These are phyloP conservation scores for Sylvietta virens DNA, from an alignment of 2,113 vertebrate genomes.

Conservation along the genomic window DNA sequence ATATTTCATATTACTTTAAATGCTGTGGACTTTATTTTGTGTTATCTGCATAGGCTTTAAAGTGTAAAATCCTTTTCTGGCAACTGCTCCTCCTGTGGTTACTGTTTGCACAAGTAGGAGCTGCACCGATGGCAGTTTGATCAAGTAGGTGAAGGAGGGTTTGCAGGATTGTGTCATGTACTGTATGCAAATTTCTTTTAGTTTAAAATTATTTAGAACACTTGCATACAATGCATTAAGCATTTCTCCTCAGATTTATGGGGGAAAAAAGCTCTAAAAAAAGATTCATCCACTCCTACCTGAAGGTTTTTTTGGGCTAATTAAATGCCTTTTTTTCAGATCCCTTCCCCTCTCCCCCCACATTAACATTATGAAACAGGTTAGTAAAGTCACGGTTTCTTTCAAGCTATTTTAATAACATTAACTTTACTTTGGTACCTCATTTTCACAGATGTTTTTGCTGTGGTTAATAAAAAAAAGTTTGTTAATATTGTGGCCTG, in stretches of 20 bases:
- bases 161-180: not conserved
- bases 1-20: not conserved
- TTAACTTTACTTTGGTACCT: not conserved
- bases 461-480: not conserved
- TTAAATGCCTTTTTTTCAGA: not conserved
- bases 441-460: not conserved
- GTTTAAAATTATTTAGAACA: not conserved
- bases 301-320: not conserved
- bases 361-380: not conserved
- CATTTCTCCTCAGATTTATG: not conserved
- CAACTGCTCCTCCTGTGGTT: not conserved
- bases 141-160: not conserved
- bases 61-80: not conserved
- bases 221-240: not conserved
- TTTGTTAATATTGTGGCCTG: not conserved
- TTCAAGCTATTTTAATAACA: not conserved
- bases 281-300: not conserved
- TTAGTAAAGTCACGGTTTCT: not conserved
- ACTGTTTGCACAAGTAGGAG: not conserved
- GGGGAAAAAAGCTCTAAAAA: not conserved
- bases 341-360: not conserved
- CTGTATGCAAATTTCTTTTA: not conserved
- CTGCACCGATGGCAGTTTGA: not conserved
- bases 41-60: not conserved
- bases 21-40: not conserved